These are phyloP conservation scores for Tortrix viridana DNA, from an alignment of 2,888 invertebrate genomes.

Conservation along the genomic window DNA sequence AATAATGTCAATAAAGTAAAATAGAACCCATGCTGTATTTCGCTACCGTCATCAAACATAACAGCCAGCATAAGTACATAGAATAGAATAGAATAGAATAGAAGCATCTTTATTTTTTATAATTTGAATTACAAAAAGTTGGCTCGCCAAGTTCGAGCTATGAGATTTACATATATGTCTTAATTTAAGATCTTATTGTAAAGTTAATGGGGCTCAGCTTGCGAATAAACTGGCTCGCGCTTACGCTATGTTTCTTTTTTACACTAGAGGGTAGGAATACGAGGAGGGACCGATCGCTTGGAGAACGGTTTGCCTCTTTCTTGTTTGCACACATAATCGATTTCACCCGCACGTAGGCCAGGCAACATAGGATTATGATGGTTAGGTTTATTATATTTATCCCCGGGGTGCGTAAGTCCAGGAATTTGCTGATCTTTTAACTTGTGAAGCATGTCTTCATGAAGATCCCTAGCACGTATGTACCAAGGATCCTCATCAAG, in stretches of 20 bases:
- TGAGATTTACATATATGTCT: not conserved
- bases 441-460: constrained; percentile 1
- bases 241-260: not conserved
- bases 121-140: not conserved
- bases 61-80: no score
- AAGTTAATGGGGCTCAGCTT: not conserved
- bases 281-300: constrained; percentile 11
- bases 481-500: constrained; percentile 8
- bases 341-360: constrained; percentile 7
- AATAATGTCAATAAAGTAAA: no score
- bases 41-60: no score
- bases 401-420: not conserved
- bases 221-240: not conserved
- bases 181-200: not conserved
- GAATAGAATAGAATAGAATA: constrained; percentile 9
- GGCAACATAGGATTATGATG: constrained; percentile 5
- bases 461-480: not conserved
- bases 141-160: not conserved
- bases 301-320: constrained; percentile 7
- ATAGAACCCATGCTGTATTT: no score
- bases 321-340: constrained; percentile 7
- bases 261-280: constrained; percentile 2
- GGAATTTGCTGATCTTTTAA: not conserved
- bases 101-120: not conserved
- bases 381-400: constrained; percentile 5